These are phyloP conservation scores for Halichoerus grypus DNA, from an alignment of 2,113 vertebrate species.

Conservation along the genomic window DNA sequence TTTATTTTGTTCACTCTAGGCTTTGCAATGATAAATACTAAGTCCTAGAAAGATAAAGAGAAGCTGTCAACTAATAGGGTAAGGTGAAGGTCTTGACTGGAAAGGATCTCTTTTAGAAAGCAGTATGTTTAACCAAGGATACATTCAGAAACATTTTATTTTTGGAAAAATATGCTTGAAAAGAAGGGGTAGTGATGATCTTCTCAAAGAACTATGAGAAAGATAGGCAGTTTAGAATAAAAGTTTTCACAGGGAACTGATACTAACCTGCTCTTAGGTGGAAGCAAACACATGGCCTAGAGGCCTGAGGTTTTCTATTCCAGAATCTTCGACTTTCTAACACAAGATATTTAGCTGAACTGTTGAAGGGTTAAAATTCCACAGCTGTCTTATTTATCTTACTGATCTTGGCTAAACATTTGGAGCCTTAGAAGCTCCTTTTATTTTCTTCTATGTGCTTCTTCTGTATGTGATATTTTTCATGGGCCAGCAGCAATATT, in stretches of 20 bases:
- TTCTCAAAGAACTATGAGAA: not conserved
- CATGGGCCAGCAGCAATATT: not conserved
- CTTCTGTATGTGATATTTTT: constrained; percentile 17
- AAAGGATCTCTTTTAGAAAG: not conserved
- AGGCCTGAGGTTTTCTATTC: not conserved
- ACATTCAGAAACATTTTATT: not conserved
- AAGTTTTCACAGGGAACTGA: not conserved
- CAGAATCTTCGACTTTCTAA: not conserved
- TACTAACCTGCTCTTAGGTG: not conserved
- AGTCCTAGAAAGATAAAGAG: not conserved
- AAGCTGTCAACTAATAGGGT: not conserved
- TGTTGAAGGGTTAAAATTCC: not conserved
- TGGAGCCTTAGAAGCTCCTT: not conserved
- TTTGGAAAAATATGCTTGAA: constrained; percentile 47
- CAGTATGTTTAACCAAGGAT: constrained; percentile 19
- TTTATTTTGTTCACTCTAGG: not conserved
- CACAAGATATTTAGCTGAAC: not conserved
- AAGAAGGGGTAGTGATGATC: not conserved
- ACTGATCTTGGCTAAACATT: constrained; percentile 23
- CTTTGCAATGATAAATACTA: not conserved
- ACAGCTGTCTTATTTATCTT: constrained; percentile 11
- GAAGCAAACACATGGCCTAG: not conserved
- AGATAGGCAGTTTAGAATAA: not conserved
- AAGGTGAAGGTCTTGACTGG: not conserved
- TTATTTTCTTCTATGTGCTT: constrained; percentile 10